Conservation (phyloP, 1,140 invertebrate genomes). For the Drosophila kikkawai region DNA sequence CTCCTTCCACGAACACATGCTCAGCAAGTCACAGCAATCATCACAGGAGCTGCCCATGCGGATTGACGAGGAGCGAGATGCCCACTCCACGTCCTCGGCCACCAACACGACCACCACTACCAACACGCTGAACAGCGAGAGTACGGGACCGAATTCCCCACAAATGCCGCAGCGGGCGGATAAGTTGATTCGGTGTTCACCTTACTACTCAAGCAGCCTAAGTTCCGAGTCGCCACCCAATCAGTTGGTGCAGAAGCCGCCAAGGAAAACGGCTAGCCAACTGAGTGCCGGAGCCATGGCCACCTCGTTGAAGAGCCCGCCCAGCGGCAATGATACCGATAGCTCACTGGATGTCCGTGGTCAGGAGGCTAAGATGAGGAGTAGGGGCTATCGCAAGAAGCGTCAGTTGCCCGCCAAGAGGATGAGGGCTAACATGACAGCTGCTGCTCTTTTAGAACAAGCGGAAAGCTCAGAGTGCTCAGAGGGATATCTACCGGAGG, state of each 20-base stretch:
- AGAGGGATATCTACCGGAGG: conserved; percentile 89
- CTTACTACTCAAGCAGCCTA: conserved; percentile 89
- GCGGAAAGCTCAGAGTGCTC: conserved; percentile 88
- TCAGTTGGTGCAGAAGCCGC: conserved; percentile 87
- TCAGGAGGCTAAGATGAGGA: conserved; percentile 87
- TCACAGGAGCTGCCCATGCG: conserved; percentile 74
- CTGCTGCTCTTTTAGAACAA: conserved; percentile 86
- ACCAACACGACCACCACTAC: conserved; percentile 80
- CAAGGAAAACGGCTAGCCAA: conserved; percentile 85
- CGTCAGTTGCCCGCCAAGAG: conserved; percentile 87
- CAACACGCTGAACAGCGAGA: conserved; percentile 76
- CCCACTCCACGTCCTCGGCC: conserved; percentile 70
- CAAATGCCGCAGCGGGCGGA: conserved; percentile 84
- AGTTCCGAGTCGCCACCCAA: conserved; percentile 89
- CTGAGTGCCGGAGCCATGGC: conserved; percentile 40
- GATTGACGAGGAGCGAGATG: conserved; percentile 75
- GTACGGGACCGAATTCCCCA: conserved; percentile 82
- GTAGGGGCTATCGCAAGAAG: conserved; percentile 88
- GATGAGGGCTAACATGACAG: conserved; percentile 86
- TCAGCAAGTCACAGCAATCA: conserved; percentile 84
- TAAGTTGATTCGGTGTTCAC: conserved; percentile 88
- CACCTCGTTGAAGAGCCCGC: conserved; percentile 88
- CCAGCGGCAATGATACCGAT: conserved; percentile 89
- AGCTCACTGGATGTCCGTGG: conserved; percentile 88
- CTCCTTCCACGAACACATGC: conserved; percentile 88